These are phyloP conservation scores for Eupeodes corollae DNA, from an alignment of 1,140 invertebrate genomes.

Conservation along the genomic window DNA sequence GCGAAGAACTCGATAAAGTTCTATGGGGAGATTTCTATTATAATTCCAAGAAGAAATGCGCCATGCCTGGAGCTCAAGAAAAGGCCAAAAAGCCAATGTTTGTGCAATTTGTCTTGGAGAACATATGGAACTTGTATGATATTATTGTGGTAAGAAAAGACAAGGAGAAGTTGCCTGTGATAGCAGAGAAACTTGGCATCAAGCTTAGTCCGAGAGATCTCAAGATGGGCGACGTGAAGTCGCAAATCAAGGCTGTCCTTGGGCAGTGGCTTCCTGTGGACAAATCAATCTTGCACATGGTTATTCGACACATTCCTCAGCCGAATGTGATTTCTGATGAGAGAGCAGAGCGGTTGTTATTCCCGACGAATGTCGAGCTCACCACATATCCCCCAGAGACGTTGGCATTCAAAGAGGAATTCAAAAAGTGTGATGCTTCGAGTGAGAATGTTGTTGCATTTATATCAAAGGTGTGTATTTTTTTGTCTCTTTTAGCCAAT, in stretches of 20 bases:
- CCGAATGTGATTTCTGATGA: constrained; percentile 67
- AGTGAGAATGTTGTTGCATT: constrained; percentile 74
- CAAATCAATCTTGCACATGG: constrained; percentile 64
- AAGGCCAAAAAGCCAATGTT: constrained; percentile 94
- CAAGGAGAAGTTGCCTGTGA: constrained; percentile 66
- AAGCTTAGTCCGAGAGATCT: constrained; percentile 67
- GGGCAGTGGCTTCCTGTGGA: constrained; percentile 85
- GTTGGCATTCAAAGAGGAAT: constrained; percentile 60
- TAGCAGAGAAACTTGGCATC: constrained; percentile 71
- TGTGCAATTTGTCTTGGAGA: constrained; percentile 90
- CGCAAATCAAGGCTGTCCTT: constrained; percentile 69
- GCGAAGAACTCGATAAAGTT: constrained; percentile 58
- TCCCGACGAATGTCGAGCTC: constrained; percentile 54
- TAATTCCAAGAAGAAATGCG: constrained; percentile 74
- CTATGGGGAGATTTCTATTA: constrained; percentile 96
- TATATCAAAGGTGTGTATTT: constrained; percentile 84
- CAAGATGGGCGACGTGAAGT: constrained; percentile 62
- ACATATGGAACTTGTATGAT: constrained; percentile 87
- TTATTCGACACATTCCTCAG: constrained; percentile 68
- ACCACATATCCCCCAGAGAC: constrained; percentile 58
- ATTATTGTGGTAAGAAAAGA: constrained; percentile 67
- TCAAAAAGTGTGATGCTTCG: constrained; percentile 56
- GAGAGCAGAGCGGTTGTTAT: constrained; percentile 65
- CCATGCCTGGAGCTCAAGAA: constrained; percentile 82
- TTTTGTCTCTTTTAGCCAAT: not conserved